These are phyloP conservation scores for Strigamia transsilvanica DNA, from an alignment of 2,888 invertebrate species.

Conservation along the genomic window DNA sequence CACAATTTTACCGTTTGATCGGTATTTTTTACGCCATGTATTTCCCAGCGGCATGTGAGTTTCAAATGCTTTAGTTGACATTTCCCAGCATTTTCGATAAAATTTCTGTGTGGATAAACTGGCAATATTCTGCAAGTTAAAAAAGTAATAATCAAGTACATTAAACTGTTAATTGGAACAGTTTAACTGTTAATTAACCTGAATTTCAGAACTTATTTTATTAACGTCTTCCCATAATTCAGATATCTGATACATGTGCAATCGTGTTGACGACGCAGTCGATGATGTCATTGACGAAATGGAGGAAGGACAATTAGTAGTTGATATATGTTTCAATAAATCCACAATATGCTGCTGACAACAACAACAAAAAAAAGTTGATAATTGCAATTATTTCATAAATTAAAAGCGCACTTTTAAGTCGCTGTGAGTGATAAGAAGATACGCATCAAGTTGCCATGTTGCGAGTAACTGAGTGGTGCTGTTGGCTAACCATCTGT, in stretches of 20 bases:
- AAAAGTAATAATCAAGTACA: not conserved
- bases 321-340: conserved; percentile 44
- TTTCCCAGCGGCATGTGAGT: conserved; percentile 52
- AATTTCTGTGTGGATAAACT: conserved; percentile 53
- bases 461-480: not conserved
- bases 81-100: not conserved
- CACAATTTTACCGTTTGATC: conserved; percentile 28
- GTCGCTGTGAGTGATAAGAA: conserved; percentile 53
- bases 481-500: conserved; percentile 31
- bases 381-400: not conserved
- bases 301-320: not conserved
- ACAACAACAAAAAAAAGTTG: not conserved
- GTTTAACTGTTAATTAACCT: not conserved
- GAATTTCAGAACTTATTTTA: conserved; percentile 34
- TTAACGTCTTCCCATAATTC: conserved; percentile 23
- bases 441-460: conserved; percentile 51
- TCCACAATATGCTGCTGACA: conserved; percentile 27
- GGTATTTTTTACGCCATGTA: conserved; percentile 50
- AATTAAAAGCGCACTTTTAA: conserved; percentile 51
- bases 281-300: not conserved
- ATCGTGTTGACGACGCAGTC: not conserved
- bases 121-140: conserved; percentile 52
- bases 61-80: not conserved
- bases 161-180: not conserved
- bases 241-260: not conserved